phyloP scores from a whole-genome alignment of 2,113 vertebrate species.

The Rhegmatorhina hoffmannsi region DNA sequence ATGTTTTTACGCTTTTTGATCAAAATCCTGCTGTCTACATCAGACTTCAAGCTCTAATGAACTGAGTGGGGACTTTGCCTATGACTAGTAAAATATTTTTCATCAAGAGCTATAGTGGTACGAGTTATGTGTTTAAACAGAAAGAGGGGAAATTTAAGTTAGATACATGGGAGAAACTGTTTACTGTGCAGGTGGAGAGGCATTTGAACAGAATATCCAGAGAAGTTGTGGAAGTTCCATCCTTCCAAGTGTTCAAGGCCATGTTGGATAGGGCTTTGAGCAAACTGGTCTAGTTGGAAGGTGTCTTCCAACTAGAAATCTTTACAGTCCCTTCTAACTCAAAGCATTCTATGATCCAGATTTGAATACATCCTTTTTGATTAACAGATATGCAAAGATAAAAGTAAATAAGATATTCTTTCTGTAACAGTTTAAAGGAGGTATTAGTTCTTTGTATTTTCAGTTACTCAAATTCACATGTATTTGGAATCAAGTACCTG shows the following conservation, averaged over 20 bases:
- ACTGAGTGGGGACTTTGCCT: background rate
- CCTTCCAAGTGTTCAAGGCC: background rate
- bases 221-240: background rate
- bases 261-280: background rate
- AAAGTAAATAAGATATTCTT: background rate
- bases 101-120: background rate
- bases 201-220: background rate
- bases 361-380: background rate
- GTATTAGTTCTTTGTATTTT: background rate
- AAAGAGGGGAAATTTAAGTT: background rate
- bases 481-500: background rate
- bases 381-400: background rate
- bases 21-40: background rate
- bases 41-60: background rate
- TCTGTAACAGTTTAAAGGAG: background rate
- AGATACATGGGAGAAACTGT: background rate
- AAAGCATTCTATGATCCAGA: background rate
- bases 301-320: too few relatives aligned
- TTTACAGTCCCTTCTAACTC: background rate
- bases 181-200: background rate
- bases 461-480: fast-evolving
- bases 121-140: background rate
- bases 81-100: background rate
- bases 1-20: background rate
- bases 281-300: background rate